A percentile compares a stretch with the other conserved stretches of the same genome.
Conservation (phyloP, 2,888 invertebrate species). For the Agonopterix arenella region DNA sequence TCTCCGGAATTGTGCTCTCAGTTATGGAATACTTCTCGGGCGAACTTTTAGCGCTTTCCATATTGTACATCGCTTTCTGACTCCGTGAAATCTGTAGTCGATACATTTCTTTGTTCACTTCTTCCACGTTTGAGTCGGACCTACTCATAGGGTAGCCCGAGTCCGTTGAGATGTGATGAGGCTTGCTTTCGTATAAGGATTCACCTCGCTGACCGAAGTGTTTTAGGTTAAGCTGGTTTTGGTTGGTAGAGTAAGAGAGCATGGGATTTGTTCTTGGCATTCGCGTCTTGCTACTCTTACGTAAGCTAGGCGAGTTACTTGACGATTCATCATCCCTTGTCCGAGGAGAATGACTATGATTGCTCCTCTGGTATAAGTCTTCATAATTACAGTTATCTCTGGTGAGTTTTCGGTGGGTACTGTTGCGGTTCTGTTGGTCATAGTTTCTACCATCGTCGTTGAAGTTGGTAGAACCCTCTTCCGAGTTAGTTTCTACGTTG, state of each 20-base stretch:
- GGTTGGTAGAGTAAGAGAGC: constrained; percentile 71
- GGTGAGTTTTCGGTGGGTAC: constrained; percentile 70
- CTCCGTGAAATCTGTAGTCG: constrained; percentile 69
- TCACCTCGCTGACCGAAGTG: constrained; percentile 71
- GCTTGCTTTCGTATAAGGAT: constrained; percentile 63
- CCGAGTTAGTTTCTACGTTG: constrained; percentile 73
- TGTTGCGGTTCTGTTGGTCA: constrained; percentile 68
- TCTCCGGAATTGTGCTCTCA: constrained; percentile 56
- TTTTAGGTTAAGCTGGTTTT: constrained; percentile 63
- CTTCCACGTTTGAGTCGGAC: constrained; percentile 71
- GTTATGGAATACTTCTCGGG: constrained; percentile 56
- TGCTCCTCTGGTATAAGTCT: constrained; percentile 61
- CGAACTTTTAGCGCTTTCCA: constrained; percentile 61
- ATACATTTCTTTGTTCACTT: constrained; percentile 74
- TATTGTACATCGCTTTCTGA: constrained; percentile 67
- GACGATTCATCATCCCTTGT: constrained; percentile 64
- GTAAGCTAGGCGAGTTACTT: constrained; percentile 65
- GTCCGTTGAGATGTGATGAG: constrained; percentile 65
- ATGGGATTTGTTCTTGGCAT: constrained; percentile 78
- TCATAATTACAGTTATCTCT: constrained; percentile 70
- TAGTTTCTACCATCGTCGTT: constrained; percentile 65
- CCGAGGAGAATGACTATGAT: constrained; percentile 59
- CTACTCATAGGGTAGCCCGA: constrained; percentile 67
- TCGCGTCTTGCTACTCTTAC: constrained; percentile 72
- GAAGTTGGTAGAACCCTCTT: constrained; percentile 72